Evolutionary conservation across 30 jellyfish, hydroid and myxozoan genomes (phyloP).

Genomic region (Rhopilema esculentum): DNA sequence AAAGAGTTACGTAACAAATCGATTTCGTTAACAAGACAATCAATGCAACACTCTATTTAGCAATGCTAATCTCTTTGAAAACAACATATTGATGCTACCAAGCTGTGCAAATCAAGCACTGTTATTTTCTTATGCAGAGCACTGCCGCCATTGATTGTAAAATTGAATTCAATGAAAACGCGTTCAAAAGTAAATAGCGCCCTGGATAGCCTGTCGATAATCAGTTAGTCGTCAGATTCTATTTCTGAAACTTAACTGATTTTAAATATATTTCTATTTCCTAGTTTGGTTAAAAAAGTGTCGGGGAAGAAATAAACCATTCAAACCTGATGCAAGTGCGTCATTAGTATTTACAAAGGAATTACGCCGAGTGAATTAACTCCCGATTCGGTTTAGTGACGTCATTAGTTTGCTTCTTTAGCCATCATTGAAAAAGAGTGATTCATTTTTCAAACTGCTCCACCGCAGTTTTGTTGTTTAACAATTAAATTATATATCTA

Average conservation of each 20-base stretch:
- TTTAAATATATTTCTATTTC: neutral
- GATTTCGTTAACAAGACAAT: neutral
- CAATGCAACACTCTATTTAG: neutral
- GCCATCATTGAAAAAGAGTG: too few relatives aligned
- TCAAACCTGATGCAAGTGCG: neutral
- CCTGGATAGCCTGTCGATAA: neutral
- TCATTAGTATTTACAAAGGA: too few relatives aligned
- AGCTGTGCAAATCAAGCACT: neutral
- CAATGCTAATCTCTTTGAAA: neutral
- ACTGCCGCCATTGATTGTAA: neutral
- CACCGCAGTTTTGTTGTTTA: too few relatives aligned
- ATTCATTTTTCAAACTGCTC: too few relatives aligned
- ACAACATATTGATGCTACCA: neutral
- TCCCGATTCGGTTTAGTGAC: too few relatives aligned
- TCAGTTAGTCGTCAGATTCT: neutral
- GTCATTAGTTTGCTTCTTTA: too few relatives aligned
- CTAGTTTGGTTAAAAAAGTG: neutral
- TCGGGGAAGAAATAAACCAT: neutral
- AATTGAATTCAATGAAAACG: neutral
- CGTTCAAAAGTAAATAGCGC: neutral
- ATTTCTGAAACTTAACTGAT: neutral
- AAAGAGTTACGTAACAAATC: neutral
- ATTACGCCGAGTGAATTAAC: too few relatives aligned
- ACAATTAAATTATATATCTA: too few relatives aligned
- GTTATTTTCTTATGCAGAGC: neutral